phyloP scores from a whole-genome alignment of 2,113 vertebrate species.

The Notarius lentiginosus region DNA sequence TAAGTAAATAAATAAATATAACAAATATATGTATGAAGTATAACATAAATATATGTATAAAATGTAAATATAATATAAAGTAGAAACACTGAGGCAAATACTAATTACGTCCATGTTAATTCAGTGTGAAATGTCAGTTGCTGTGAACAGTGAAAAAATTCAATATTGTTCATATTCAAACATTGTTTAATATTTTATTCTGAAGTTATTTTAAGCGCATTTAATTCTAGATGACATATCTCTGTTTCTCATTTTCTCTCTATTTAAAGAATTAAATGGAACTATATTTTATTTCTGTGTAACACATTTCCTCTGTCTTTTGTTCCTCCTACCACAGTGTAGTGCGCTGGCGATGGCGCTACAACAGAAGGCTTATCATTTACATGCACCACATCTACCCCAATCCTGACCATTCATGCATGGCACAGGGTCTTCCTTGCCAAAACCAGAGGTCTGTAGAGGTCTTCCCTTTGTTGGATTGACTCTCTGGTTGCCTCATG shows the following conservation, averaged over 20 bases:
- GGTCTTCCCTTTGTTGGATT: constrained; percentile 76
- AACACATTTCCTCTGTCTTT: constrained; percentile 72
- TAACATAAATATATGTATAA: too few relatives aligned
- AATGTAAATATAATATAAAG: not conserved
- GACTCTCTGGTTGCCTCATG: constrained; percentile 78
- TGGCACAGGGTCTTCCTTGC: constrained; percentile 86
- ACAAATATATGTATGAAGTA: too few relatives aligned
- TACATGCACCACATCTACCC: constrained; percentile 73
- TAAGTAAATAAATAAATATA: too few relatives aligned
- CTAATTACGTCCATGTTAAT: not conserved
- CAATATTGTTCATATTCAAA: not conserved
- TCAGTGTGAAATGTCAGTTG: not conserved
- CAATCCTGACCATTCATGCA: constrained; percentile 73
- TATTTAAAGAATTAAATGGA: not conserved
- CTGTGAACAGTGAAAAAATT: not conserved
- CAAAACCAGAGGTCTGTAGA: constrained; percentile 82
- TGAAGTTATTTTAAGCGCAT: not conserved
- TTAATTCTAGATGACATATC: not conserved
- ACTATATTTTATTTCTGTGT: not conserved
- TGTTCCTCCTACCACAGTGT: constrained; percentile 90
- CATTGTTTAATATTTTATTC: not conserved
- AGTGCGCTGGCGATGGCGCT: constrained; percentile 87
- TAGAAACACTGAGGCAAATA: not conserved
- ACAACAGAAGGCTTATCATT: constrained; percentile 85
- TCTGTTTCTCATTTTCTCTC: not conserved